A percentile compares a stretch with the other conserved stretches of the same genome.
Evolutionary conservation across 2,888 invertebrate species (phyloP).

Genomic region (Trichacis sp.): DNA sequence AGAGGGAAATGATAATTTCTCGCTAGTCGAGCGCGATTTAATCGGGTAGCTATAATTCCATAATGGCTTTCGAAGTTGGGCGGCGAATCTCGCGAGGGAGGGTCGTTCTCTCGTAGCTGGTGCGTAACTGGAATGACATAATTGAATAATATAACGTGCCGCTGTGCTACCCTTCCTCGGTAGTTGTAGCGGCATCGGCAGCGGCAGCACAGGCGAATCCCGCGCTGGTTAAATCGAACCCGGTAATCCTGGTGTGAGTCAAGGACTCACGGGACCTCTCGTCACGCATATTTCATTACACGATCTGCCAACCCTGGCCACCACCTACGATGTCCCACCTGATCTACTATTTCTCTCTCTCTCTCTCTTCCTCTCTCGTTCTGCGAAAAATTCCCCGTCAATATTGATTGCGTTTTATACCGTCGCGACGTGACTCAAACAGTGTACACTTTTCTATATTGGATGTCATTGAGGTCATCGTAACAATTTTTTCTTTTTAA

Average conservation of each 20-base stretch:
- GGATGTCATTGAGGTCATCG: too few species aligned
- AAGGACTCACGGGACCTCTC: conserved; percentile 64
- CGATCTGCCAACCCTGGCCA: conserved; percentile 56
- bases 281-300: conserved; percentile 67
- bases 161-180: conserved; percentile 48
- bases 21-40: conserved; percentile 60
- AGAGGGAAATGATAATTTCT: conserved; percentile 63
- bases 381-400: too few species aligned
- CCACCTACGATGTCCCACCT: conserved; percentile 38
- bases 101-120: conserved; percentile 48
- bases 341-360: conserved; percentile 9
- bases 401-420: too few species aligned
- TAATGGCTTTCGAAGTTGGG: conserved; percentile 54
- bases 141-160: conserved; percentile 67
- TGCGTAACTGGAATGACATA: conserved; percentile 66
- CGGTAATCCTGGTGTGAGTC: conserved; percentile 58
- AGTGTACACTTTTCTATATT: too few species aligned
- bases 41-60: conserved; percentile 68
- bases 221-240: conserved; percentile 47
- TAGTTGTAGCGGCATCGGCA: conserved; percentile 45
- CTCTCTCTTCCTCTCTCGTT: too few species aligned
- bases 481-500: too few species aligned
- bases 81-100: conserved; percentile 43
- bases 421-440: too few species aligned
- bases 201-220: conserved; percentile 34